Conservation (phyloP, 2,888 invertebrate species). For the Elmis aenea region DNA sequence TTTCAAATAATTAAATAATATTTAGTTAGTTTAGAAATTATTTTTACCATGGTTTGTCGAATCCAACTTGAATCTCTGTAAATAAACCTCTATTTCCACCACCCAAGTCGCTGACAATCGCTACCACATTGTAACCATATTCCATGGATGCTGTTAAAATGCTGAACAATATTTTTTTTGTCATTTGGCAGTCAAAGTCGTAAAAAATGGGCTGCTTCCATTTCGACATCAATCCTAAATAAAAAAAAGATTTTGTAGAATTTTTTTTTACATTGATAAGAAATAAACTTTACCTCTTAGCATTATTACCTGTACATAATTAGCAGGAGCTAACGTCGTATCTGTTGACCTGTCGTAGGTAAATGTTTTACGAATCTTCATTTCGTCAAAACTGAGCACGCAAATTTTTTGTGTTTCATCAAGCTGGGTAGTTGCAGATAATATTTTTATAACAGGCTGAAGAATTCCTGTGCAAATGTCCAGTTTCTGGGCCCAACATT, state of each 20-base stretch:
- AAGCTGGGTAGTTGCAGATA: too few relatives aligned
- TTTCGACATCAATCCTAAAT: too few relatives aligned
- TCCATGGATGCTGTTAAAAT: too few relatives aligned
- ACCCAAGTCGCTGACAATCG: conserved; percentile 21
- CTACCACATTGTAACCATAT: too few relatives aligned
- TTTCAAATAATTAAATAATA: conserved; percentile 14
- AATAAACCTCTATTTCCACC: conserved; percentile 18
- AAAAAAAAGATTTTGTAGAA: too few relatives aligned
- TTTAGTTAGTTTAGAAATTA: conserved; percentile 7
- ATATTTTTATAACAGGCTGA: too few relatives aligned
- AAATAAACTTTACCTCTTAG: conserved; percentile 19
- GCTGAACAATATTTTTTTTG: conserved; percentile 16
- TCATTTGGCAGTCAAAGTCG: conserved; percentile 21
- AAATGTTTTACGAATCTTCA: background rate
- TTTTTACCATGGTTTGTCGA: too few relatives aligned
- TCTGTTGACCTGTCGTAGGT: conserved; percentile 4
- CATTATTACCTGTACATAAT: conserved; percentile 18
- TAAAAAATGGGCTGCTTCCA: conserved; percentile 25
- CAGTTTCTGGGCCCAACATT: too few relatives aligned
- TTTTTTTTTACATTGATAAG: too few relatives aligned
- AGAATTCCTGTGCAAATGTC: too few relatives aligned
- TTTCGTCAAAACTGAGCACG: conserved; percentile 5
- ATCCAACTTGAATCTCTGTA: too few relatives aligned
- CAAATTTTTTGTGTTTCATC: too few relatives aligned
- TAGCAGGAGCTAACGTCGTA: conserved; percentile 11